Evolutionary conservation across 2,797 vertebrate genomes (phyloP), one percentile per base, ranked within the genome.

Genomic region (Onychomys leucogaster): DNA sequence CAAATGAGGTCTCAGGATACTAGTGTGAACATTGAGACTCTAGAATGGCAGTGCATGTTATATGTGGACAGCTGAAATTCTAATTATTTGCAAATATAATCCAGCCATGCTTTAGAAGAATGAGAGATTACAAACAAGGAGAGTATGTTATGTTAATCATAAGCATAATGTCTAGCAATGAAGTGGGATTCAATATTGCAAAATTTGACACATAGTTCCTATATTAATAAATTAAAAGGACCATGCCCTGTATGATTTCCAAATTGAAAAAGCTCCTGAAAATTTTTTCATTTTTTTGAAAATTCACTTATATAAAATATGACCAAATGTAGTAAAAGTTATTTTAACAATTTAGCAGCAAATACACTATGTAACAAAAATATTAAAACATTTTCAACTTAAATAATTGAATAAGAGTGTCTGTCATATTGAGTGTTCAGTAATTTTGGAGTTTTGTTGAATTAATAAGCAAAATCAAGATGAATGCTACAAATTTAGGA

Each of bases 281-380:
- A 83, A 75, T 71, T 82, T 78, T 93, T 29, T 37, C 55, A 55
- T 3, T 63, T 71, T 69, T 16, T 1, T 89, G 67, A 16, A 41
- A 86, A 95, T 92, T 23, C 16, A 46, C 7, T 25, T 46, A 55
- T 57, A 11, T 89, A 73, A 95, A 93, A 41, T 78, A 63, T 19
- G 1, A 86, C 63, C 75, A 63, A 95, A 25, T 89, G 27, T 89
- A 76, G 67, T 71, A 46, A 82, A 81, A 71, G 12, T 81, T 89
- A 83, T 23, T 92, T 75, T 46, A 27, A 63, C 82, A 61, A 82
- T 89, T 82, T 85, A 59, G 23, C 23, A 71, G 8, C 12, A 82
- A 71, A 92, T 80, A 78, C 46, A 19, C 34, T 92, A 76, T 73
- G 69, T 21, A 61, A 21, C 4, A 65, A 95, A 95, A 90, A 84